phyloP scores from a whole-genome alignment of 2,888 invertebrate genomes.

The Furcula furcula region DNA sequence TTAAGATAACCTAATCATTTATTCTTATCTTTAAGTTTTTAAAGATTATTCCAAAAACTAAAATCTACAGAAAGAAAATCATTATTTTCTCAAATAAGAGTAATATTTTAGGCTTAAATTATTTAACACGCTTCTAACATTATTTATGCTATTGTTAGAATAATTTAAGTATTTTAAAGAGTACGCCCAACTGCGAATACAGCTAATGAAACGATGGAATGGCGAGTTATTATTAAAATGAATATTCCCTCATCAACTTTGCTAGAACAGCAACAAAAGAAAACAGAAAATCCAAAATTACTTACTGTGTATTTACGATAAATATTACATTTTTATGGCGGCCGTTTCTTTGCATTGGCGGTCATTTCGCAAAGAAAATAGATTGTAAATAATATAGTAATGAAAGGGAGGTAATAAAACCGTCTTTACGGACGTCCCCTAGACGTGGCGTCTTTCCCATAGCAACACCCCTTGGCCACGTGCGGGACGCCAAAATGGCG shows the following conservation, averaged over 20 bases:
- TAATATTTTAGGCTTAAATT: too few relatives aligned
- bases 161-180: neutral
- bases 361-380: slow-evolving; percentile 3
- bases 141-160: neutral
- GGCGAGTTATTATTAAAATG: too few relatives aligned
- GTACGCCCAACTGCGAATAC: neutral
- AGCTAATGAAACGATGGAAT: too few relatives aligned
- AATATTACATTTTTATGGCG: slow-evolving; percentile 2
- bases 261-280: neutral
- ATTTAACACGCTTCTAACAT: neutral
- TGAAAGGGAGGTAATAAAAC: slow-evolving; percentile 25
- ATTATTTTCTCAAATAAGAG: too few relatives aligned
- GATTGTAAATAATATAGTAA: slow-evolving; percentile 11
- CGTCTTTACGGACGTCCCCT: slow-evolving; percentile 22
- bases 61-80: too few relatives aligned
- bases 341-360: neutral
- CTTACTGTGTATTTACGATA: neutral
- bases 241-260: slow-evolving; percentile 9
- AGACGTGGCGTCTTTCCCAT: slow-evolving; percentile 21
- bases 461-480: slow-evolving; percentile 41
- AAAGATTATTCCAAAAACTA: too few relatives aligned
- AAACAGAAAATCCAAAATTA: too few relatives aligned
- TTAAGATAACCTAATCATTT: too few relatives aligned
- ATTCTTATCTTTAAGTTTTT: too few relatives aligned
- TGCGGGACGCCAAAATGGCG: slow-evolving; percentile 47